Evolutionary conservation across 2,113 vertebrate genomes (phyloP), one percentile per base, ranked within the genome.

Genomic region (Cynoglossus semilaevis): DNA sequence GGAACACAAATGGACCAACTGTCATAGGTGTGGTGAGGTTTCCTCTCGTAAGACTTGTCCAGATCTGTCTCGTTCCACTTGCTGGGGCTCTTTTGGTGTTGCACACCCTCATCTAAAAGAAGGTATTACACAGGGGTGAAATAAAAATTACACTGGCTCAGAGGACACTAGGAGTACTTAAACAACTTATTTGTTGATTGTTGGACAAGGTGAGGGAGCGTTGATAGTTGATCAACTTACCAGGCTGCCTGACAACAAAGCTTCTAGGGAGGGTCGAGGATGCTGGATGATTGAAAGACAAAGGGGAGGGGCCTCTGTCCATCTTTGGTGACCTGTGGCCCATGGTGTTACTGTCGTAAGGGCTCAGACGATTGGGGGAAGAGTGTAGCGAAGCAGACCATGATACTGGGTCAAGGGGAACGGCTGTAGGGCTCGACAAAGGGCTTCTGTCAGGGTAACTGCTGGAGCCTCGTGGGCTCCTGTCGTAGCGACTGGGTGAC

Each of bases 41-140:
- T 95, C 70, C 84, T 93, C 47, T 96, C 92, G 0, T 92, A 93
- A 0, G 88, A 88, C 68, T 88, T 69, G 8, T 96, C 94, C 57
- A 96, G 86, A 65, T 96, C 93, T 0, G 93, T 93, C 76, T 96
- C 94, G 1, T 93, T 95, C 94, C 94, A 96, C 72, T 88, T 91
- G 34, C 81, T 54, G 0, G 87, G 82, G 15, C 19, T 73, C 49
- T 90, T 92, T 36, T 90, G 90, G 15, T 78, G 81, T 9, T 82
- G 85, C 8, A 72, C 37, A 8, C 81, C 51, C 38, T 96, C 93
- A 0, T 95, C 94, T 38, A 38, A 38, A 7, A 38, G 9, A 2
- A 38, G 37, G 12, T 7, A 38, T 38, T 38, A 38, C 3, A 29
- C 22, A 29, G 22, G 22, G 22, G 22, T n/a, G n/a, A n/a, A n/a